Evolutionary conservation across 2,113 vertebrate species (phyloP).

Genomic region (Xyliphius kryptos): DNA sequence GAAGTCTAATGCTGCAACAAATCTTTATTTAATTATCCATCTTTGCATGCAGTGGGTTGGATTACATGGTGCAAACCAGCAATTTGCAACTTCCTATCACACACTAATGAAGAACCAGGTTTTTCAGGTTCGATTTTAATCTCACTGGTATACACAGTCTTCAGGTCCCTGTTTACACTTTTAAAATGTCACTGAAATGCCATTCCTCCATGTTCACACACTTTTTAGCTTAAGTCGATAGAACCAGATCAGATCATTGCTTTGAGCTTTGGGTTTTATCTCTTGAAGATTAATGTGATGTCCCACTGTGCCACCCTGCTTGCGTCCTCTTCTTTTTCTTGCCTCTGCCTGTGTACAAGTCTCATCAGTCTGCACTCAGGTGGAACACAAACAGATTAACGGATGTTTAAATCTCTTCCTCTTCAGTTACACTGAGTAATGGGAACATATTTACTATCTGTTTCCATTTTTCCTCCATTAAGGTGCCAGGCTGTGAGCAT

Average conservation of each 20-base stretch:
- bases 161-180: constrained; percentile 3
- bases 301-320: not conserved
- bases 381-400: constrained; percentile 42
- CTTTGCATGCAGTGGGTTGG: too few species aligned
- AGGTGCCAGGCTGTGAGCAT: constrained; percentile 14
- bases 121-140: not conserved
- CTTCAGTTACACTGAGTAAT: constrained; percentile 32
- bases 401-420: constrained; percentile 25
- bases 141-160: not conserved
- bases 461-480: constrained; percentile 45
- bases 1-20: too few species aligned
- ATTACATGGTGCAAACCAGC: too few species aligned
- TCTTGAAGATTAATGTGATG: constrained; percentile 8
- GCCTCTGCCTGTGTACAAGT: not conserved
- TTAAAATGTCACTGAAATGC: constrained; percentile 23
- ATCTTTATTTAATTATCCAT: too few species aligned
- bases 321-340: constrained; percentile 2
- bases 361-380: constrained; percentile 31
- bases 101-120: not conserved
- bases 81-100: too few species aligned
- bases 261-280: constrained; percentile 11
- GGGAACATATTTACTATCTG: constrained; percentile 32
- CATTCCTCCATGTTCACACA: not conserved
- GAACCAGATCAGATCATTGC: constrained; percentile 1
- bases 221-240: constrained; percentile 5